Percentiles rank a stretch among this genome's conserved stretches.
These are phyloP conservation scores for Danaus melanippus DNA, from an alignment of 1,140 invertebrate species.

Conservation along the genomic window DNA sequence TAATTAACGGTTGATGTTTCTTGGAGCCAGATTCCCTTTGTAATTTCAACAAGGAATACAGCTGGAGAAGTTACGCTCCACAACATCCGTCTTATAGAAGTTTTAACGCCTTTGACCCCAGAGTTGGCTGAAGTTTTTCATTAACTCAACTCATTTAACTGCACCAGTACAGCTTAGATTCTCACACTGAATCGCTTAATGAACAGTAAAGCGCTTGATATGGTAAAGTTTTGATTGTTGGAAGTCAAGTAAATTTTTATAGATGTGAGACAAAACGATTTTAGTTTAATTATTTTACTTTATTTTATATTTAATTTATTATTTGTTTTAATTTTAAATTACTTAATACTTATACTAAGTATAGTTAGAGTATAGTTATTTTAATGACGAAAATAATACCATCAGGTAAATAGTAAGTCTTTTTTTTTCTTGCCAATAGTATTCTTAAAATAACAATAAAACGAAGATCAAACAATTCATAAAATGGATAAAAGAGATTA, in stretches of 20 bases:
- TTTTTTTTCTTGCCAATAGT: too few relatives aligned
- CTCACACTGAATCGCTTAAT: slow-evolving; percentile 26
- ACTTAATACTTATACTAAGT: too few relatives aligned
- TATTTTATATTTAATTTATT: too few relatives aligned
- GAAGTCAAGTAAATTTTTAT: slow-evolving; percentile 12
- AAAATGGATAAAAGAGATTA: slow-evolving; percentile 7
- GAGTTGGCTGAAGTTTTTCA: slow-evolving; percentile 27
- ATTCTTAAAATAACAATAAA: too few relatives aligned
- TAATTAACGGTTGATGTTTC: too few relatives aligned
- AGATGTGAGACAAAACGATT: slow-evolving; percentile 37
- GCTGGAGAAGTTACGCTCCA: background rate
- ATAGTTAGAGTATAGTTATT: too few relatives aligned
- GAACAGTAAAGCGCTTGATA: slow-evolving; percentile 28
- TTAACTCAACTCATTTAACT: slow-evolving; percentile 29
- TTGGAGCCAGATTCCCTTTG: too few relatives aligned
- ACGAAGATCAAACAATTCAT: slow-evolving; percentile 1
- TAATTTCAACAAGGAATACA: too few relatives aligned
- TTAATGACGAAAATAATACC: too few relatives aligned
- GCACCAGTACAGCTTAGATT: slow-evolving; percentile 15
- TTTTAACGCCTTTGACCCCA: slow-evolving; percentile 24
- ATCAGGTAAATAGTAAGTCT: too few relatives aligned
- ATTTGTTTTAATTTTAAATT: too few relatives aligned
- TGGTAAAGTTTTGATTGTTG: slow-evolving; percentile 34
- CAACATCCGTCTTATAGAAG: slow-evolving; percentile 16
- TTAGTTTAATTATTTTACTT: background rate